Base-by-base conservation (phyloP, 2,888 invertebrate genomes). In the Phytoseiulus persimilis region DNA sequence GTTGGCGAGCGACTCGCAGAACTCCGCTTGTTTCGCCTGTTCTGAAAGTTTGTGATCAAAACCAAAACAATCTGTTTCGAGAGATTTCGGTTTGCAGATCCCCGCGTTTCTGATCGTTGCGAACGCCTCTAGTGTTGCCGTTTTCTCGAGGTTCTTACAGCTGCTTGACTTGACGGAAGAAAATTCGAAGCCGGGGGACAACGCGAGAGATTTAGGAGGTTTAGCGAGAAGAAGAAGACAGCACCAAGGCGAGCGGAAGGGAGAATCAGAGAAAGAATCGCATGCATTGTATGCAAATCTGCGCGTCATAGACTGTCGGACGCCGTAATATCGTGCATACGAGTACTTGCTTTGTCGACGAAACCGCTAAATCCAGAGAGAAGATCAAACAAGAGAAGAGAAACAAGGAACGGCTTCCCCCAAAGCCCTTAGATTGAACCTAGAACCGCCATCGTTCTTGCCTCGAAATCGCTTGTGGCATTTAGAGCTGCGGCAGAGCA, bases 201-300 rank as follows among this genome's bases (percentile, higher is more conserved):
- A 65, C 28, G 65, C 65, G 23, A 2, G 18, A 65, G 65, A 28
- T 65, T 65, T 28, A 14, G 65, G 65, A 65, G 65, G 65, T 65
- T 65, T 65, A 65, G 65, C 9, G 65, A 23, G 65, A 2, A 65
- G n/a, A 39, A 9, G 39, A 39, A 39, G 3, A 39, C 39, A 39
- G 39, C 39, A 65, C 11, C 28, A 23, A 14, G 28, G 65, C n/a
- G n/a, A n/a, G n/a, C n/a, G n/a, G n/a, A n/a, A 65, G 65, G 65
- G 18, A 1, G 65, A 65, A 65, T 28, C 18, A 3, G 65, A 65
- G 65, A 65, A 28, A 1, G 65, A 65, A 65, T 65, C 28, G 65
- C 65, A 65, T 65, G 65, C 65, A 65, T 65, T 65, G 65, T 65
- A 65, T 65, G 65, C 65, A 65, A 65, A 65, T 65, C 65, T 65